Percentiles rank a stretch among this genome's conserved stretches.
phyloP scores from a whole-genome alignment of 35 echinoderm and acorn worm genomes.

The Diadema setosum region DNA sequence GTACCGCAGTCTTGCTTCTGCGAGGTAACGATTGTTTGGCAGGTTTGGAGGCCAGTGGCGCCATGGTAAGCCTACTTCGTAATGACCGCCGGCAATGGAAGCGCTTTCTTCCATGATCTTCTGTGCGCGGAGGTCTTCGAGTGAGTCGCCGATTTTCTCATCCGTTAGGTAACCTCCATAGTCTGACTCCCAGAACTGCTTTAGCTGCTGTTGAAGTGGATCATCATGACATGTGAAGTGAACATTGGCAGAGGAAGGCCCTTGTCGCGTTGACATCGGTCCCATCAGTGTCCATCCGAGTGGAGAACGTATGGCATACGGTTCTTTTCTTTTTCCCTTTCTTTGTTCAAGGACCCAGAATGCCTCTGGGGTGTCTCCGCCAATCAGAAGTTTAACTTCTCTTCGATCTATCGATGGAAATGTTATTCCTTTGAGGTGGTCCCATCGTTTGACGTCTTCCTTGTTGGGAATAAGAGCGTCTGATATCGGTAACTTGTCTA shows the following conservation, averaged over 20 bases:
- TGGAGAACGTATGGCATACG: conserved; percentile 23
- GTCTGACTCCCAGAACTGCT: background rate
- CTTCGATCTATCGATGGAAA: background rate
- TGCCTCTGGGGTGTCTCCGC: conserved; percentile 50
- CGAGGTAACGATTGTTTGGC: conserved; percentile 30
- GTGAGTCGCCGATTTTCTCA: background rate
- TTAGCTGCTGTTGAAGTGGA: background rate
- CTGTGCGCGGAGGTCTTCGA: background rate
- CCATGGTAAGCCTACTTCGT: conserved; percentile 49
- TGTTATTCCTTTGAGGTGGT: conserved; percentile 22
- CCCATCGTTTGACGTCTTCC: conserved; percentile 10
- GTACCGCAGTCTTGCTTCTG: conserved; percentile 24
- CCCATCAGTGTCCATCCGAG: conserved; percentile 29
- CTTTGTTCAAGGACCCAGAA: conserved; percentile 66
- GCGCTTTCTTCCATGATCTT: conserved; percentile 47
- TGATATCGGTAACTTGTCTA: conserved; percentile 27
- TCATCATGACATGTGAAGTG: background rate
- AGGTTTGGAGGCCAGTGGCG: background rate
- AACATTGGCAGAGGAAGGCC: background rate
- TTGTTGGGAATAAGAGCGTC: background rate
- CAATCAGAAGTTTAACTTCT: conserved; percentile 54
- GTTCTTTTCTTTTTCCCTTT: conserved; percentile 36
- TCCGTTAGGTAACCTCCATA: background rate
- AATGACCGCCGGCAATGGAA: background rate
- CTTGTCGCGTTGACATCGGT: background rate